phyloP scores from a whole-genome alignment of 2,888 invertebrate genomes.

The Iphiclides podalirius region DNA sequence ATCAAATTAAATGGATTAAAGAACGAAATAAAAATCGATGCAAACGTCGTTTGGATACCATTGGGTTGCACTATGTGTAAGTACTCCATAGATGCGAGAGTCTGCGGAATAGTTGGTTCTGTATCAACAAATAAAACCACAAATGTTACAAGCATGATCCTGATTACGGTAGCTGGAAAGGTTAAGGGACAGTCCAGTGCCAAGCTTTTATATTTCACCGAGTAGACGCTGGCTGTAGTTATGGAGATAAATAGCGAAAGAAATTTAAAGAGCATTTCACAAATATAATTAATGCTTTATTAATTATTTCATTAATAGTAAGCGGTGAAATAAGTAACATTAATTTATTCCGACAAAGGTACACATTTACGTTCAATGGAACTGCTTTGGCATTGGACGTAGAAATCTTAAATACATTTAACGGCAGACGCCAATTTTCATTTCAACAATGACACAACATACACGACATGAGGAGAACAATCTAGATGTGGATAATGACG shows the following conservation, averaged over 20 bases:
- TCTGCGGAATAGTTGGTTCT: slow-evolving; percentile 77
- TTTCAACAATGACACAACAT: slow-evolving; percentile 48
- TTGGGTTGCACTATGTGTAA: slow-evolving; percentile 77
- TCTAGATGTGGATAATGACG: slow-evolving; percentile 49
- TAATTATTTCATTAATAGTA: not conserved
- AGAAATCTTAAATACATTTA: slow-evolving; percentile 10
- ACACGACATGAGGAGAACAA: slow-evolving; percentile 51
- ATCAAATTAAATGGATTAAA: slow-evolving; percentile 42
- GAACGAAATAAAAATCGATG: slow-evolving; percentile 53
- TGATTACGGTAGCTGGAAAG: slow-evolving; percentile 30
- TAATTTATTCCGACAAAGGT: not conserved
- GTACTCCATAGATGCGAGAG: slow-evolving; percentile 77
- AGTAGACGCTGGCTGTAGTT: not conserved
- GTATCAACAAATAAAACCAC: slow-evolving; percentile 75
- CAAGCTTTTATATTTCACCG: not conserved
- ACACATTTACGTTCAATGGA: not conserved
- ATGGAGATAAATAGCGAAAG: not conserved
- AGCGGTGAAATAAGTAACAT: not conserved
- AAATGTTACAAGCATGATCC: slow-evolving; percentile 67
- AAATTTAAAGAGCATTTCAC: not conserved
- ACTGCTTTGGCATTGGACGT: slow-evolving; percentile 17
- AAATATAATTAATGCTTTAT: not conserved
- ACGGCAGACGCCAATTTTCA: slow-evolving; percentile 40
- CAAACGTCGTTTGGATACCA: slow-evolving; percentile 70
- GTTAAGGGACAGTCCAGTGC: slow-evolving; percentile 28